A percentile compares a stretch with the other conserved stretches of the same genome.
Conservation (phyloP, 2,888 invertebrate species). For the Calameuta pallipes region DNA sequence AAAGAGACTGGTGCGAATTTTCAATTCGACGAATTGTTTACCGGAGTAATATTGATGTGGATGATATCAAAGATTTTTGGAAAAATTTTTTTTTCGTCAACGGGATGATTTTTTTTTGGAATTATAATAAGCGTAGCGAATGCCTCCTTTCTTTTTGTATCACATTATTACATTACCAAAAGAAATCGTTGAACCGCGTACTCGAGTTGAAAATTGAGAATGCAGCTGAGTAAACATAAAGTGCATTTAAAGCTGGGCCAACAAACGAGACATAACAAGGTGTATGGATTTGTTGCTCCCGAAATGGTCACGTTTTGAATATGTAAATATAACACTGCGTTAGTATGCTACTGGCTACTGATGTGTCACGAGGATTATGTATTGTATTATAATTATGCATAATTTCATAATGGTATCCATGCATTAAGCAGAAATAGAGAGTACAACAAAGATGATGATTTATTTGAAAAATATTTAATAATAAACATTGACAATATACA, state of each 20-base stretch:
- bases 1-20: not conserved
- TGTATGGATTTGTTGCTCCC: not conserved
- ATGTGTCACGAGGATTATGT: not conserved
- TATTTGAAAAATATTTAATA: conserved; percentile 67
- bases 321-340: not conserved
- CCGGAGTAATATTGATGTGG: not conserved
- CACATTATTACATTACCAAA: not conserved
- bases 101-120: too few species aligned
- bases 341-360: not conserved
- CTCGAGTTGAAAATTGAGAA: not conserved
- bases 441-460: conserved; percentile 21
- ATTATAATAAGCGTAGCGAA: too few species aligned
- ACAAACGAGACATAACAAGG: not conserved
- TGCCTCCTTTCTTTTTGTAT: too few species aligned
- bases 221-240: not conserved
- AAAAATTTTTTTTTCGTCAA: not conserved
- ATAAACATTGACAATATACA: conserved; percentile 66
- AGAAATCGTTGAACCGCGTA: not conserved
- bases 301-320: not conserved
- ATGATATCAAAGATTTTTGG: not conserved
- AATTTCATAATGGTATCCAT: not conserved
- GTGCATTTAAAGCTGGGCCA: not conserved
- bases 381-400: not conserved
- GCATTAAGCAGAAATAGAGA: not conserved
- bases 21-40: not conserved